Evolutionary conservation across 2,113 vertebrate genomes (phyloP).

Genomic region (Gasterosteus aculeatus): DNA sequence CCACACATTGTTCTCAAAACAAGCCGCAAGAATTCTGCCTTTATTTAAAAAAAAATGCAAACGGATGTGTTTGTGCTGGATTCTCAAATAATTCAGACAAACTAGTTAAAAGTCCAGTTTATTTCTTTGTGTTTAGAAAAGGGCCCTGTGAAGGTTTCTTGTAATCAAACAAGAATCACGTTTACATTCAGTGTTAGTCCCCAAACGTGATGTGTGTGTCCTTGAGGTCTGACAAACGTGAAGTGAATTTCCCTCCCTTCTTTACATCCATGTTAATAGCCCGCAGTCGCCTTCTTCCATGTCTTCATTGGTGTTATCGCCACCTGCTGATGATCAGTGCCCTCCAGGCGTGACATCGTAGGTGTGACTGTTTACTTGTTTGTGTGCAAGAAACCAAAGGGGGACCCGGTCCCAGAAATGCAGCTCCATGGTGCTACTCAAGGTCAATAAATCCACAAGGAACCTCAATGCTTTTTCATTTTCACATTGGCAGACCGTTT

Average conservation of each 20-base stretch:
- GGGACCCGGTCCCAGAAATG: neutral
- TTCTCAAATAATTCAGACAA: neutral
- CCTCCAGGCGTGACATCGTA: neutral
- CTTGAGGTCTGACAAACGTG: neutral
- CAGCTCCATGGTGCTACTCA: neutral
- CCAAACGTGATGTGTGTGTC: neutral
- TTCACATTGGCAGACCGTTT: neutral
- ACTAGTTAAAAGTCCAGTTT: neutral
- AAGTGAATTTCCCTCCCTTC: neutral
- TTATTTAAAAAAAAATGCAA: constrained; percentile 6
- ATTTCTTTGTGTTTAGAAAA: neutral
- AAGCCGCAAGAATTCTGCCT: neutral
- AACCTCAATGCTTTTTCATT: neutral
- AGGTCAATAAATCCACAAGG: neutral
- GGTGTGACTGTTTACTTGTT: neutral
- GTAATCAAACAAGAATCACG: neutral
- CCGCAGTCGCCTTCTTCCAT: neutral
- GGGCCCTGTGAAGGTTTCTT: neutral
- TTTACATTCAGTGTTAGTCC: neutral
- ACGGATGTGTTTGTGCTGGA: neutral
- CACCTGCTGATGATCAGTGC: neutral
- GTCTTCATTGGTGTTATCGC: neutral
- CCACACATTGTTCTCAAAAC: neutral
- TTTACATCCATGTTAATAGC: neutral
- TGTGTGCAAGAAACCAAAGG: neutral